phyloP scores from a whole-genome alignment of 1,140 invertebrate genomes.

The Brachionus rotundiformis region DNA sequence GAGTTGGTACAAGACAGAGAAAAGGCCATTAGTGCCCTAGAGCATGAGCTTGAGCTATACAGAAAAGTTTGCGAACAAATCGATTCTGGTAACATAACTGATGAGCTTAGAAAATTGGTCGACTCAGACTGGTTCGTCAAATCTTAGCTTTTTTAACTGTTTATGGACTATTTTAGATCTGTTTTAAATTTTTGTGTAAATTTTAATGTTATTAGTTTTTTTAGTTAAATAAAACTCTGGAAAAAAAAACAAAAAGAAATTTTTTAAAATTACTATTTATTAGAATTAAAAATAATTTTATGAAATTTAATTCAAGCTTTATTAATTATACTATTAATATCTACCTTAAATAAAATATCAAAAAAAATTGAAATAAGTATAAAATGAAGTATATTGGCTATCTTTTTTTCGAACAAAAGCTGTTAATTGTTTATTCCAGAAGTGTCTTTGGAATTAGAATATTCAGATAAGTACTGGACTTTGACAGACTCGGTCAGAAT shows the following conservation, averaged over 20 bases:
- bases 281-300: no score
- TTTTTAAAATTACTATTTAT: no score
- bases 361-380: no score
- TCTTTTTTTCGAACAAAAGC: neutral
- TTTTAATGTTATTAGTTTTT: neutral
- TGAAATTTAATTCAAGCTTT: no score
- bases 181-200: neutral
- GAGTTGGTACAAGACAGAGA: slow-evolving; percentile 89
- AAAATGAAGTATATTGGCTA: neutral
- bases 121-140: slow-evolving; percentile 44
- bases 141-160: neutral
- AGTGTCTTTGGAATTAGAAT: neutral
- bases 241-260: neutral
- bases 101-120: slow-evolving; percentile 37
- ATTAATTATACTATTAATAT: no score
- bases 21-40: slow-evolving; percentile 83
- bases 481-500: neutral
- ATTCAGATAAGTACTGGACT: neutral
- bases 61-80: slow-evolving; percentile 49
- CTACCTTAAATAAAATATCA: no score
- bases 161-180: neutral
- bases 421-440: neutral
- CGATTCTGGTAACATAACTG: slow-evolving; percentile 27
- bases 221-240: neutral
- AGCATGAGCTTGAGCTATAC: slow-evolving; percentile 73